Conservation (phyloP, 1,140 invertebrate species). For the Drosophila asahinai region DNA sequence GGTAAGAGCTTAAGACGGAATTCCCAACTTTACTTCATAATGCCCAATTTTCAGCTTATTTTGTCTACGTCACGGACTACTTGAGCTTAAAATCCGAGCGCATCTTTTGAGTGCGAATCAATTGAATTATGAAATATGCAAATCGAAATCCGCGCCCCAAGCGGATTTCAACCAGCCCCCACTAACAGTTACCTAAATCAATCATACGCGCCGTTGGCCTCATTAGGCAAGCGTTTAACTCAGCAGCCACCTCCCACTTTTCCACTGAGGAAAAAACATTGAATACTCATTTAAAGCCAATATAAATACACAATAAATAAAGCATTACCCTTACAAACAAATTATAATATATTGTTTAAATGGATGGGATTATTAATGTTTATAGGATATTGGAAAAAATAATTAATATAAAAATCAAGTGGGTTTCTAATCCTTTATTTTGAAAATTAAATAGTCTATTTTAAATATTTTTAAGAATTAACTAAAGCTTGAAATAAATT, state of each 20-base stretch:
- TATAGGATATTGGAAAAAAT: too few relatives aligned
- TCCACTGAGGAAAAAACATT: background rate
- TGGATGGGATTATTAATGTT: too few relatives aligned
- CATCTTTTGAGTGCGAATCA: constrained; percentile 4
- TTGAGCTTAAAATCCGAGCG: background rate
- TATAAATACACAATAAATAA: too few relatives aligned
- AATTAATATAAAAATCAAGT: too few relatives aligned
- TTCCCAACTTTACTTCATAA: too few relatives aligned
- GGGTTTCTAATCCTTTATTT: background rate
- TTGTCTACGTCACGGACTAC: background rate
- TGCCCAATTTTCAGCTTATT: background rate
- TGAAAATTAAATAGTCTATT: too few relatives aligned
- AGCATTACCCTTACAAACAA: too few relatives aligned
- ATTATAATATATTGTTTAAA: too few relatives aligned
- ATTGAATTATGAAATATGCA: constrained; percentile 69
- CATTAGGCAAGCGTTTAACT: constrained; percentile 26
- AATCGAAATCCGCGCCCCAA: constrained; percentile 50
- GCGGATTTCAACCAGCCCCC: constrained; percentile 28
- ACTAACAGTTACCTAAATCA: constrained; percentile 50
- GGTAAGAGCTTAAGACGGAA: background rate
- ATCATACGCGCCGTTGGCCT: constrained; percentile 72
- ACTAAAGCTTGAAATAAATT: too few relatives aligned
- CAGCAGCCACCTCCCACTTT: background rate
- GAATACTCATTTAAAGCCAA: background rate
- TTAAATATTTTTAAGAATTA: background rate